phyloP scores from a whole-genome alignment of 2,113 vertebrate species.

The Abramis brama region DNA sequence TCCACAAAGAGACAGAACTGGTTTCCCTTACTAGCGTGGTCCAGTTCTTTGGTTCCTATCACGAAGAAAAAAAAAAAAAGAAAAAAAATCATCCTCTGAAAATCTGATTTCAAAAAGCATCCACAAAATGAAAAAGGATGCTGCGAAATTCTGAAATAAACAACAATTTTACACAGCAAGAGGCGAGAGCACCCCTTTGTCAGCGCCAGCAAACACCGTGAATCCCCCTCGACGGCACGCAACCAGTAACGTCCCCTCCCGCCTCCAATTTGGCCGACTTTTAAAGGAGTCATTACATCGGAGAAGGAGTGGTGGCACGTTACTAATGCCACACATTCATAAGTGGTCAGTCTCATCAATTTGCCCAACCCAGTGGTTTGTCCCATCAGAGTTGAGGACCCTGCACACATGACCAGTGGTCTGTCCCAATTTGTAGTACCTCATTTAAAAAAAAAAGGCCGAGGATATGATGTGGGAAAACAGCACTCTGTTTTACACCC shows the following conservation, averaged over 20 bases:
- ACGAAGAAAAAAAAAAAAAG: constrained; percentile 39
- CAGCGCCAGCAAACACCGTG: constrained; percentile 43
- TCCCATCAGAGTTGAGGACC: constrained; percentile 58
- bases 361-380: constrained; percentile 66
- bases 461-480: constrained; percentile 66
- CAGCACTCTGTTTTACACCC: constrained; percentile 75
- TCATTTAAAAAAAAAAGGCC: constrained; percentile 67
- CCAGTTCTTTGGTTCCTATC: constrained; percentile 65
- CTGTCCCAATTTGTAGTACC: constrained; percentile 67
- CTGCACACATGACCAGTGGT: constrained; percentile 63
- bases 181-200: constrained; percentile 45
- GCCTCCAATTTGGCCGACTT: not conserved
- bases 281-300: constrained; percentile 20
- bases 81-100: constrained; percentile 10
- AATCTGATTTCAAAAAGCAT: constrained; percentile 44
- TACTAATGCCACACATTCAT: constrained; percentile 41
- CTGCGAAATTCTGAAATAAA: constrained; percentile 46
- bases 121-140: constrained; percentile 28
- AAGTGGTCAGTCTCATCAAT: constrained; percentile 57
- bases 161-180: constrained; percentile 41
- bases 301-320: not conserved
- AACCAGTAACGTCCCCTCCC: not conserved
- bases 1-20: constrained; percentile 75
- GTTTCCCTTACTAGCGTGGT: constrained; percentile 68
- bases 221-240: not conserved